Conservation (phyloP, 2,797 vertebrate genomes). For the Amblyraja radiata region DNA sequence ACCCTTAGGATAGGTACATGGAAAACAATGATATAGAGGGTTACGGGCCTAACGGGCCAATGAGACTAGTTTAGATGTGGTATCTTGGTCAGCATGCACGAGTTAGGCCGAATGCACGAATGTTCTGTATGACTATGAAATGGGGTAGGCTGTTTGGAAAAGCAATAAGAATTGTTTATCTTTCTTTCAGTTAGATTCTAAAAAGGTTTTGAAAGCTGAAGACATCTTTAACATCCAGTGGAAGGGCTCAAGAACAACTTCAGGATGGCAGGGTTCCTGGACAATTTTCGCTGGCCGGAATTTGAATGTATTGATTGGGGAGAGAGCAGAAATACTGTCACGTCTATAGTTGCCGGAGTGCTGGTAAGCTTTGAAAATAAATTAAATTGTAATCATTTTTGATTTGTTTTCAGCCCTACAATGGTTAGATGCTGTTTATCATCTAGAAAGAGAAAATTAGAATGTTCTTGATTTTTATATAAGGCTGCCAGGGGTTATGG, state of each 20-base stretch:
- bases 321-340: slow-evolving; percentile 74
- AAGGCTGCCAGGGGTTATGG: no score
- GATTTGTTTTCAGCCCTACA: background rate
- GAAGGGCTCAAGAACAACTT: background rate
- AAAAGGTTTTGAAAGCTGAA: background rate
- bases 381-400: background rate
- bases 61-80: no score
- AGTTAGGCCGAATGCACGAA: no score
- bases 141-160: background rate
- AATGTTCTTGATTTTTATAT: background rate
- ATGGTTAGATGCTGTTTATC: background rate
- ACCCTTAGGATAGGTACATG: no score
- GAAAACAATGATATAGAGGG: no score
- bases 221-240: background rate
- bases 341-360: slow-evolving; percentile 72
- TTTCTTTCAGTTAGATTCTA: background rate
- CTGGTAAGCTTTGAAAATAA: slow-evolving; percentile 60
- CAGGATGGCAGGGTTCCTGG: slow-evolving; percentile 81
- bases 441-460: background rate
- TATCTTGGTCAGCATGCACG: no score
- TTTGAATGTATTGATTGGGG: slow-evolving; percentile 86
- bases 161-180: background rate
- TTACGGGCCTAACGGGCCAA: no score
- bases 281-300: slow-evolving; percentile 81
- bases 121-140: background rate